Evolutionary conservation across 2,797 vertebrate species (phyloP), one percentile per base, ranked within the genome.

Genomic region (Percopsis omiscomaycus): DNA sequence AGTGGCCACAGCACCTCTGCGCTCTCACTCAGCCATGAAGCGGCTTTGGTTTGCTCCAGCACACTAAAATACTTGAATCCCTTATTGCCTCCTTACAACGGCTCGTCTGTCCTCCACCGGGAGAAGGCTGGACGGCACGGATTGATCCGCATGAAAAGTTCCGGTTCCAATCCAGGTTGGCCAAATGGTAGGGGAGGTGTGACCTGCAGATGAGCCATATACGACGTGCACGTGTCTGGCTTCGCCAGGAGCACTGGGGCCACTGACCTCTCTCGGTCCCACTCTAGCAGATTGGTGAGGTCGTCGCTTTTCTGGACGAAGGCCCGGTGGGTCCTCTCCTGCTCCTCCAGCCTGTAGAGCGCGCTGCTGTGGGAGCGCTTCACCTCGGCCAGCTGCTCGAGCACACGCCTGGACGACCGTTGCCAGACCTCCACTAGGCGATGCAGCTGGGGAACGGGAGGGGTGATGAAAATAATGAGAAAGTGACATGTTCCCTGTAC

Each of bases 181-280:
- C 22, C 61, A 48, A 72, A 76, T 51, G 60, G 57, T 56, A 30
- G 50, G 22, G 12, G 64, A 56, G 16, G 42, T 57, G 14, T 44
- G 15, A 57, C 49, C 47, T 62, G 8, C 53, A 42, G 68, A 73
- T 5, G 1, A 27, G 37, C 16, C 42, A 8, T 42, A 42, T 6
- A 42, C 37, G 6, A 42, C 22, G 22, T 22, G 22, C 22, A 22
- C 22, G 22, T 22, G 1, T 22, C 22, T 22, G 22, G 22, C 22
- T 22, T 22, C 22, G 1, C 22, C 22, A 22, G 22, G 22, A 22
- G 22, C 22, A 1, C 22, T 22, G 22, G 22, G 22, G 76, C 56
- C 68, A 62, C 92, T 86, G 90, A 97, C 95, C 94, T 94, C 91
- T 95, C 89, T 68, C 92, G 89, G 86, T 97, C 95, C 81, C 94